phyloP scores from a whole-genome alignment of 2,113 vertebrate species.

The Gambusia holbrooki region DNA sequence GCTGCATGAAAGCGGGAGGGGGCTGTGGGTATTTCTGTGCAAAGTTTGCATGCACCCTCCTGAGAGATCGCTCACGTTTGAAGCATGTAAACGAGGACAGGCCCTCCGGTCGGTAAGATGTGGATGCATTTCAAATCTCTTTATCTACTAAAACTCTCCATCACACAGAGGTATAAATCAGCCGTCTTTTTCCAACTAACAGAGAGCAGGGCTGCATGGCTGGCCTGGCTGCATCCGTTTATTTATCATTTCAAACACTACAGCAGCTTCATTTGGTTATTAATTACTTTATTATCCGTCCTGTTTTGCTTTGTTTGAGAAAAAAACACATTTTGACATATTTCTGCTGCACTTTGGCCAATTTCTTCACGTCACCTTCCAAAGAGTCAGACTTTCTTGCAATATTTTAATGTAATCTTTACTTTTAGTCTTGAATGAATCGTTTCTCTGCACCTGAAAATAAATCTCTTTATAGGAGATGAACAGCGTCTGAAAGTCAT shows the following conservation, averaged over 20 bases:
- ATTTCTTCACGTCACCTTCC: background rate
- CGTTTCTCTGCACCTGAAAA: background rate
- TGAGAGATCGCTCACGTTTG: slow-evolving; percentile 38
- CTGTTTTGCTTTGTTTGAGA: background rate
- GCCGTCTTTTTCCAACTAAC: slow-evolving; percentile 66
- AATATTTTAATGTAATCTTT: background rate
- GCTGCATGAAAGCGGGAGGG: slow-evolving; percentile 65
- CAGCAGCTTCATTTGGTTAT: slow-evolving; percentile 18
- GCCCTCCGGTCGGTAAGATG: slow-evolving; percentile 27
- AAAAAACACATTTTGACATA: background rate
- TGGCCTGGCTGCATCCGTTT: slow-evolving; percentile 50
- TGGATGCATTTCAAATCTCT: background rate
- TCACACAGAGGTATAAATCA: slow-evolving; percentile 73
- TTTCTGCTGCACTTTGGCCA: too few species aligned
- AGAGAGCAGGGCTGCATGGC: slow-evolving; percentile 71
- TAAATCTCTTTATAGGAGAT: background rate
- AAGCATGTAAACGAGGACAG: slow-evolving; percentile 17
- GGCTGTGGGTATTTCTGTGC: slow-evolving; percentile 68
- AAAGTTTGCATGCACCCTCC: slow-evolving; percentile 65
- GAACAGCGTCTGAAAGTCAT: too few species aligned
- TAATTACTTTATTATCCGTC: background rate
- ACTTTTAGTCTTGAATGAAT: background rate
- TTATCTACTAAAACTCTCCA: slow-evolving; percentile 12
- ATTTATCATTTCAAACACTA: slow-evolving; percentile 15
- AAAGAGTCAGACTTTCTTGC: background rate